These are phyloP conservation scores for Hyles lineata DNA, from an alignment of 2,888 invertebrate species.

Conservation along the genomic window DNA sequence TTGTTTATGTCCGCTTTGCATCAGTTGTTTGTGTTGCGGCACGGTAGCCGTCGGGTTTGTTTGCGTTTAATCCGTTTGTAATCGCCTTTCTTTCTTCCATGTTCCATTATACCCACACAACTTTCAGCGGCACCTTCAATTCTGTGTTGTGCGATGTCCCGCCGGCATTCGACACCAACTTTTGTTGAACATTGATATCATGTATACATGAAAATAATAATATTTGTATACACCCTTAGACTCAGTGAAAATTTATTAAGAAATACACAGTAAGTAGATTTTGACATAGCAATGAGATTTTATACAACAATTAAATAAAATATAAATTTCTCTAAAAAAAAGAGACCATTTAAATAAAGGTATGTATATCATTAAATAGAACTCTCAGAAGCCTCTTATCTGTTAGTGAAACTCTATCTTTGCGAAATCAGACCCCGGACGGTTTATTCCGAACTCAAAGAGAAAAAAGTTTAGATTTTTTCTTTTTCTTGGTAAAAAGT, in stretches of 20 bases:
- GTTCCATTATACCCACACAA: conserved; percentile 62
- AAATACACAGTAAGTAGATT: background rate
- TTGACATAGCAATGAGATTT: background rate
- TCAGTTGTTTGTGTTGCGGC: conserved; percentile 75
- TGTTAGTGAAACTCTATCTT: conserved; percentile 78
- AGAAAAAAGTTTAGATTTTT: conserved; percentile 62
- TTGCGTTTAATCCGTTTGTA: conserved; percentile 81
- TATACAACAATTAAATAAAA: background rate
- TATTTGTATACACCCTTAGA: background rate
- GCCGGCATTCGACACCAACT: background rate
- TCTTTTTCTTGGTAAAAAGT: conserved; percentile 67
- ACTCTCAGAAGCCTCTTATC: conserved; percentile 74
- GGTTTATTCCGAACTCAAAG: conserved; percentile 55
- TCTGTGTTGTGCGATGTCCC: conserved; percentile 37
- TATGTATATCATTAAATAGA: conserved; percentile 75
- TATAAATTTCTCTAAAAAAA: background rate
- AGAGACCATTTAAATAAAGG: background rate
- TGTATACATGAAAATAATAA: background rate
- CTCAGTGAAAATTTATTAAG: too few relatives aligned
- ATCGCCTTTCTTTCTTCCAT: conserved; percentile 70
- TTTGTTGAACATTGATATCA: background rate
- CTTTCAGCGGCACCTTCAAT: conserved; percentile 49
- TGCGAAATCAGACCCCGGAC: conserved; percentile 75
- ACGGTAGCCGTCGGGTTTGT: conserved; percentile 72
- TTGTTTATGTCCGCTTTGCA: conserved; percentile 77